Evolutionary conservation across 2,797 vertebrate species (phyloP).

Genomic region (Lithobates sylvaticus): DNA sequence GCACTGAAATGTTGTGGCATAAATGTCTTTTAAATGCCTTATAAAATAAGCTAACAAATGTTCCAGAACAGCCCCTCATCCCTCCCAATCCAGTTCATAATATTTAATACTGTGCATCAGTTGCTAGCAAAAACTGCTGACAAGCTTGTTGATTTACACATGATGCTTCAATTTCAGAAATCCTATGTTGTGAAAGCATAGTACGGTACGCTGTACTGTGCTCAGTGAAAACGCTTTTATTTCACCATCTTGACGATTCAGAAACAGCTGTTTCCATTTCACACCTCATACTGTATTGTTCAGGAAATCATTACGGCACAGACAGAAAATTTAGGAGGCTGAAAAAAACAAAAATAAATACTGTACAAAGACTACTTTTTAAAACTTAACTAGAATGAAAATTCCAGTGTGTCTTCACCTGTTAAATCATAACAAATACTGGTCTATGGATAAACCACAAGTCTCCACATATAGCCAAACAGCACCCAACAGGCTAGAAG

Average conservation of each 20-base stretch:
- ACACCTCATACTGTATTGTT: conserved; percentile 38
- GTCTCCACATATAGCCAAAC: conserved; percentile 5
- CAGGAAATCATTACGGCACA: conserved; percentile 47
- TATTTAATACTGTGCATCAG: neutral
- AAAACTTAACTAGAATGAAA: conserved; percentile 33
- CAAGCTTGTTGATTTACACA: conserved; percentile 26
- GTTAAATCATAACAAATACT: conserved; percentile 26
- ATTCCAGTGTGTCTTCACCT: conserved; percentile 27
- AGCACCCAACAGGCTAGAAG: conserved; percentile 2
- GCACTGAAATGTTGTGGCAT: too few relatives aligned
- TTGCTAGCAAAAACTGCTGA: neutral
- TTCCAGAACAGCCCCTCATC: neutral
- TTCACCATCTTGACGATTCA: conserved; percentile 30
- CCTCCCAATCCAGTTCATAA: neutral
- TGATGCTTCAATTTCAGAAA: conserved; percentile 25
- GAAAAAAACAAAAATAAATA: conserved; percentile 23
- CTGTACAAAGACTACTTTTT: conserved; percentile 1
- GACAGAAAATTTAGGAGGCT: conserved; percentile 34
- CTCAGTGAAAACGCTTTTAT: conserved; percentile 25
- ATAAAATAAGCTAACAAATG: neutral
- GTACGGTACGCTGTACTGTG: neutral
- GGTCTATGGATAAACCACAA: conserved; percentile 12
- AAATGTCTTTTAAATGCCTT: neutral
- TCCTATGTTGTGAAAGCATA: neutral
- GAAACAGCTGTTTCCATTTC: conserved; percentile 57